Evolutionary conservation across 2,888 invertebrate genomes (phyloP).

Genomic region (Nudaria mundana): DNA sequence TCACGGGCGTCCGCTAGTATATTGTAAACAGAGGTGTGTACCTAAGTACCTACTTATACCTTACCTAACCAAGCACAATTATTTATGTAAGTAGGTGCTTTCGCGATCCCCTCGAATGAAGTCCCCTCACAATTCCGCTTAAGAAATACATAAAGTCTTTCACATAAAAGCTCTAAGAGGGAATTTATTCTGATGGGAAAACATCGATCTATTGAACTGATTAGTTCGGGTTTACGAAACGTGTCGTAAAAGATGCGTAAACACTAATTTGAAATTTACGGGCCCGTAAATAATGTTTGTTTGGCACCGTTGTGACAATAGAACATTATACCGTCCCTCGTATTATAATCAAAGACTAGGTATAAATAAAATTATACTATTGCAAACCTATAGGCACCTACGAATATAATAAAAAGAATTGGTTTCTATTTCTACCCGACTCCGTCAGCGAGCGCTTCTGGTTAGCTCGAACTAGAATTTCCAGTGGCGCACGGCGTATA

Average conservation of each 20-base stretch:
- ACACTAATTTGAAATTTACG: conserved; percentile 70
- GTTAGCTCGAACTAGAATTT: no score
- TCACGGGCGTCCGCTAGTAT: no score
- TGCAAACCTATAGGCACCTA: no score
- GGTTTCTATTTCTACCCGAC: no score
- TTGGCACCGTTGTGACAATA: conserved; percentile 52
- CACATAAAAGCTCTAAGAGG: conserved; percentile 36
- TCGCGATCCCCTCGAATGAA: conserved; percentile 37
- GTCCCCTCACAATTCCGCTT: conserved; percentile 29
- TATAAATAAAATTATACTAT: conserved; percentile 4
- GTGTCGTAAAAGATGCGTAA: conserved; percentile 52
- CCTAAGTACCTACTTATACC: neutral
- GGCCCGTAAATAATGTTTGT: conserved; percentile 60
- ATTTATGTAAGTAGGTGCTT: neutral
- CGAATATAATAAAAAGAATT: no score
- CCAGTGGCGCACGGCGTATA: no score
- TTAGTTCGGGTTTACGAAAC: conserved; percentile 61
- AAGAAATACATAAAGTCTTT: conserved; percentile 33
- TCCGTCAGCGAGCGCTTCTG: no score
- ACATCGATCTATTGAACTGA: conserved; percentile 50
- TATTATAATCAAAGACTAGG: conserved; percentile 3
- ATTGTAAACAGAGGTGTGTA: no score
- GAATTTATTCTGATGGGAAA: conserved; percentile 40
- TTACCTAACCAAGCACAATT: neutral
- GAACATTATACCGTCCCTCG: conserved; percentile 6